These are phyloP conservation scores for Argyrosomus japonicus DNA, from an alignment of 2,113 vertebrate species.

Conservation along the genomic window DNA sequence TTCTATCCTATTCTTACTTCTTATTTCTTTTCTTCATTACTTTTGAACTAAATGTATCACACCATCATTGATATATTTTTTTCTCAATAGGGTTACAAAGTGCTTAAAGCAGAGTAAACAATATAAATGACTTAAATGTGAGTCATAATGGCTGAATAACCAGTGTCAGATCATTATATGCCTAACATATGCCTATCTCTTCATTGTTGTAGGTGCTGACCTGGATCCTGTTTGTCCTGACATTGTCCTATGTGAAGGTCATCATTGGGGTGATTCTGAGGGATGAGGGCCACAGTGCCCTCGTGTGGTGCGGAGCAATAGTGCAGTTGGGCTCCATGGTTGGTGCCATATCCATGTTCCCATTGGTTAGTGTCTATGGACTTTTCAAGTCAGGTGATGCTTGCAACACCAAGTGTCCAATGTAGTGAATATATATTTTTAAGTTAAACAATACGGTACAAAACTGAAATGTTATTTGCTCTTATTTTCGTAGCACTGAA, in stretches of 20 bases:
- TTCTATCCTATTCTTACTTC: too few relatives aligned
- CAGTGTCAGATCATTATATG: neutral
- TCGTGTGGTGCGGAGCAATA: slow-evolving; percentile 89
- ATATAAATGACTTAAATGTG: neutral
- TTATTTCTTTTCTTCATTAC: too few relatives aligned
- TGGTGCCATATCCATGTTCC: slow-evolving; percentile 87
- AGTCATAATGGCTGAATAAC: neutral
- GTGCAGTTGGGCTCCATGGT: slow-evolving; percentile 90
- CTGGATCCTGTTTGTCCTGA: slow-evolving; percentile 88
- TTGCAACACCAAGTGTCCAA: slow-evolving; percentile 84
- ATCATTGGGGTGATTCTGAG: slow-evolving; percentile 87
- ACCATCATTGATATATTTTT: neutral
- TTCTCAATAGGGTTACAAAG: neutral
- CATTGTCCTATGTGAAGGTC: slow-evolving; percentile 89
- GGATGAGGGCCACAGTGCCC: slow-evolving; percentile 88
- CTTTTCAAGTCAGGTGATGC: slow-evolving; percentile 85
- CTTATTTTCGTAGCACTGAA: slow-evolving; percentile 41
- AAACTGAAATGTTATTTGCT: neutral
- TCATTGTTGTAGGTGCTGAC: slow-evolving; percentile 81
- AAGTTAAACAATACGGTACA: slow-evolving; percentile 29
- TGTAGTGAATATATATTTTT: slow-evolving; percentile 40
- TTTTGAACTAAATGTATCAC: neutral
- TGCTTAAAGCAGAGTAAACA: neutral
- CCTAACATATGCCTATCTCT: neutral
- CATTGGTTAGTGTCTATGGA: slow-evolving; percentile 83